These are phyloP conservation scores for Lithophane ornitopus DNA, from an alignment of 2,888 invertebrate genomes.

Conservation along the genomic window DNA sequence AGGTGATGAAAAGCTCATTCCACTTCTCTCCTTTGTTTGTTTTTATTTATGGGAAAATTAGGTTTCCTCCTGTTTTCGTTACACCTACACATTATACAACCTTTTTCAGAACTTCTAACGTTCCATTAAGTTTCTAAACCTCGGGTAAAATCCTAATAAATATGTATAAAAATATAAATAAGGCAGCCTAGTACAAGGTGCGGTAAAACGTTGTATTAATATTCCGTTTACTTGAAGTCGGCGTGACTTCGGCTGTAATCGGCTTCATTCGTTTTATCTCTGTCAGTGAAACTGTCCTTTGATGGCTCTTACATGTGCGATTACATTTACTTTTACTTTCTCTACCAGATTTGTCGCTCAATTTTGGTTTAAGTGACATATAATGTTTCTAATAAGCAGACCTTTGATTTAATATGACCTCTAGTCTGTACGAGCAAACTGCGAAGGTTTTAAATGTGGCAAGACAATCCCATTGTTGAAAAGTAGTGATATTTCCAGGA, in stretches of 20 bases:
- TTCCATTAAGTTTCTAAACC: constrained; percentile 7
- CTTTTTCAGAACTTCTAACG: constrained; percentile 6
- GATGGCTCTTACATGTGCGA: constrained; percentile 52
- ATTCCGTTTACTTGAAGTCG: constrained; percentile 64
- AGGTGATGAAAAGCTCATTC: not conserved
- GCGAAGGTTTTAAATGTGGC: not conserved
- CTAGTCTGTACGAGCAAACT: too few relatives aligned
- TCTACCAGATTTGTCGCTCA: constrained; percentile 13
- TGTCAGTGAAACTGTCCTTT: constrained; percentile 63
- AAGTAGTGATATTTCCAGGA: not conserved
- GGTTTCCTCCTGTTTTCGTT: not conserved
- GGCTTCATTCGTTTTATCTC: constrained; percentile 66
- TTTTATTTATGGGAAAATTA: not conserved
- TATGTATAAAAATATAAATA: constrained; percentile 35
- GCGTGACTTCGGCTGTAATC: constrained; percentile 71
- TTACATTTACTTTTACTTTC: constrained; percentile 32
- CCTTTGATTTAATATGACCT: too few relatives aligned
- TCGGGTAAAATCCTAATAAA: constrained; percentile 2
- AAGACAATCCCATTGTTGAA: not conserved
- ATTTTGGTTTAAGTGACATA: not conserved
- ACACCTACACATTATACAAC: not conserved
- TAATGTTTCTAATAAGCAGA: not conserved
- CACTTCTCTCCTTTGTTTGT: not conserved
- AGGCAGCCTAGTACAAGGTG: constrained; percentile 26
- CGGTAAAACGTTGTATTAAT: constrained; percentile 61